Base-by-base conservation (phyloP, 1,140 invertebrate species). In the Stegodyphus mimosarum region DNA sequence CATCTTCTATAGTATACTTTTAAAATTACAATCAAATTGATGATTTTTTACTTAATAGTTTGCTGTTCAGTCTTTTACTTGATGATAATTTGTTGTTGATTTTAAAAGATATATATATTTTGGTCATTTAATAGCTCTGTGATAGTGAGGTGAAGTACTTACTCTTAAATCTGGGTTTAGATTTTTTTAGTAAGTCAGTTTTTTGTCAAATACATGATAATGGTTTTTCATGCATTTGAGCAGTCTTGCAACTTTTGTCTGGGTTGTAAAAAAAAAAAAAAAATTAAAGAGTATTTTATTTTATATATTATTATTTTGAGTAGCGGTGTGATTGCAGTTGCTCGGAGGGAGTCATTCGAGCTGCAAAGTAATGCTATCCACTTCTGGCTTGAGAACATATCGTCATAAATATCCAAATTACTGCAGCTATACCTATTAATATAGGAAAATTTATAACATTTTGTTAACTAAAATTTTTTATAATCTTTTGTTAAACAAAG, bases 21-120 rank as follows among this genome's bases (percentile, higher is more conserved):
- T 60, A 85, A 85, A 85, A 77, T 71, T 77, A 33, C 33, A 78
- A 60, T 70, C 51, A 85, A 77, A 71, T 85, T 64, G 71, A 33
- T 71, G 53, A 60, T 55, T 85, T 78, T 85, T 76, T 76, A 76
- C 73, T 76, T 76, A 76, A 85, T 76, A 53, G 64, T 85, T 85
- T 78, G 72, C 72, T 84, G 81, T 84, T 73, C 71, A 84, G 50
- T 84, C 74, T 85, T 85, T 85, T 85, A 85, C 75, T 85, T 71
- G 67, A 76, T 81, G 18, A 17, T 78, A 85, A 72, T 77, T 85
- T 78, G 83, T 85, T 85, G 83, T 85, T 85, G 83, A 76, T 85
- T 85, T 85, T 85, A 85, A 85, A 85, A 85, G 83, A 85, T 85
- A 85, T 85, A 85, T 85, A 85, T 85, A 85, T 85, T 85, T 85